phyloP scores from a whole-genome alignment of 1,140 invertebrate genomes.

The Bombus waltoni region DNA sequence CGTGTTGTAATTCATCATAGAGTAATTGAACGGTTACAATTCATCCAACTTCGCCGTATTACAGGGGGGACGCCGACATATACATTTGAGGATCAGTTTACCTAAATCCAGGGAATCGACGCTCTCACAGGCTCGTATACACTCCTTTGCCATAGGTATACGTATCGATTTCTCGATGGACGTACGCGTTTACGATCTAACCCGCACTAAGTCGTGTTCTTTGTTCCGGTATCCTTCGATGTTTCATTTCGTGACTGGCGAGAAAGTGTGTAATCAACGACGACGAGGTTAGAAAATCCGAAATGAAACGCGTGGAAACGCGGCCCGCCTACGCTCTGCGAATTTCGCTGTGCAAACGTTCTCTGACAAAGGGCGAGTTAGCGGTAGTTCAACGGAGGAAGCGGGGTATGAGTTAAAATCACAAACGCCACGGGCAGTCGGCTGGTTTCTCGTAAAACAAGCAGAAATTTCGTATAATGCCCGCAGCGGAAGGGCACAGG shows the following conservation, averaged over 20 bases:
- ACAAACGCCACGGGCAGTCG: conserved; percentile 52
- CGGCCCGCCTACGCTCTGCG: background rate
- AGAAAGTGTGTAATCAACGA: background rate
- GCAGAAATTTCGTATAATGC: conserved; percentile 50
- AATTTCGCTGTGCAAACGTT: conserved; percentile 48
- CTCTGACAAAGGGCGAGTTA: conserved; percentile 48
- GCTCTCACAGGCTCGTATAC: background rate
- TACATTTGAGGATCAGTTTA: conserved; percentile 32
- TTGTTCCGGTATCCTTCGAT: background rate
- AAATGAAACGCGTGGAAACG: conserved; percentile 4
- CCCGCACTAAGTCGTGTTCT: background rate
- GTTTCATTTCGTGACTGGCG: background rate
- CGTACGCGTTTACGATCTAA: background rate
- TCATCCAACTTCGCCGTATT: conserved; percentile 21
- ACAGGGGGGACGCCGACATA: conserved; percentile 8
- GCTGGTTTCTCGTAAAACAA: conserved; percentile 51
- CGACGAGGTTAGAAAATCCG: conserved; percentile 27
- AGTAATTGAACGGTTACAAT: conserved; percentile 42
- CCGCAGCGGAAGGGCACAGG: conserved; percentile 8
- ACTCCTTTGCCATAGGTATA: no score
- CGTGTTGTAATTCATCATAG: conserved; percentile 40
- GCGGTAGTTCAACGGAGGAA: background rate
- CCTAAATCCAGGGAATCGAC: conserved; percentile 43
- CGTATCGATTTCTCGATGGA: conserved; percentile 7
- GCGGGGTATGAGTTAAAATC: conserved; percentile 29